Conservation (phyloP, 2,797 vertebrate genomes). For the Synaphobranchus kaupii region DNA sequence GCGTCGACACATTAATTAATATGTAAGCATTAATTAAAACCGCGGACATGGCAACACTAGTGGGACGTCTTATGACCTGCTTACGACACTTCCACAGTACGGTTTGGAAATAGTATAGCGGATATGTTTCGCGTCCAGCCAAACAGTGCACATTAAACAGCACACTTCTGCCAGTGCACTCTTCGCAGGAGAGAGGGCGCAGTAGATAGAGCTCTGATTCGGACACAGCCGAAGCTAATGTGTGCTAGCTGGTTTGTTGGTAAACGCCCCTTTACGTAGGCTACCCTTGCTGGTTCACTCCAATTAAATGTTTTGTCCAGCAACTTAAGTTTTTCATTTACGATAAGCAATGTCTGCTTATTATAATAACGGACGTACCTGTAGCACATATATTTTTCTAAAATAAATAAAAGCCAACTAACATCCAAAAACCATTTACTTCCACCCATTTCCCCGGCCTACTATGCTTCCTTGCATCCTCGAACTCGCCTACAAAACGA, state of each 20-base stretch:
- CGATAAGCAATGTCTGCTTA: not conserved
- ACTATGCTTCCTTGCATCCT: conserved; percentile 30
- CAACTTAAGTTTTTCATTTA: not conserved
- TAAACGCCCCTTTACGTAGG: not conserved
- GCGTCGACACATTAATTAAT: no score
- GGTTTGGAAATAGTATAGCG: no score
- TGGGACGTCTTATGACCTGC: no score
- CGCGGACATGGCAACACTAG: no score
- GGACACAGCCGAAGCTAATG: no score
- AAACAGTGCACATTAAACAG: no score
- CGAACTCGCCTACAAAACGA: conserved; percentile 44
- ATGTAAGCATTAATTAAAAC: no score
- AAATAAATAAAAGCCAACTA: not conserved
- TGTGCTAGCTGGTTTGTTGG: not conserved
- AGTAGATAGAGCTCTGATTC: no score
- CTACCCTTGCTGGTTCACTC: not conserved
- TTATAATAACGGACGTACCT: not conserved
- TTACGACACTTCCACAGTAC: no score
- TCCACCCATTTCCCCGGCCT: conserved; percentile 38
- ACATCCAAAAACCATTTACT: conserved; percentile 17
- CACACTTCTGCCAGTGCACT: no score
- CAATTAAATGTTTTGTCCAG: not conserved
- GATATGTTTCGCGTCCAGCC: no score
- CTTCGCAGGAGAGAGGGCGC: no score
- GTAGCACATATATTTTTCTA: not conserved